Base-by-base conservation (phyloP, 2,113 vertebrate species). In the Miniopterus natalensis region DNA sequence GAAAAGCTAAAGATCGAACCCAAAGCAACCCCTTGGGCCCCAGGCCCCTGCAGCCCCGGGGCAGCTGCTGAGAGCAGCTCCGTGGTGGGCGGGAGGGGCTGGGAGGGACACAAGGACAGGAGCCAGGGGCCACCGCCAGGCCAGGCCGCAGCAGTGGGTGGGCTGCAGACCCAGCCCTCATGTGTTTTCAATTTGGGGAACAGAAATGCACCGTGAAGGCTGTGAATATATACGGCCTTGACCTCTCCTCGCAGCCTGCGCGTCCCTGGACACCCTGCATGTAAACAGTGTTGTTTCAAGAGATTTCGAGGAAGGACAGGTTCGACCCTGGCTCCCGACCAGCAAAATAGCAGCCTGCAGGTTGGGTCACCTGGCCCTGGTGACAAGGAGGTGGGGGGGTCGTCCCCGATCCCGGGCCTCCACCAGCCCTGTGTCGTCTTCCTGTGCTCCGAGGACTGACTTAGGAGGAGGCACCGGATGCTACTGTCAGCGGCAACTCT, bases 121-220 rank as follows among this genome's bases (percentile, higher is more conserved):
- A 25, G 65, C 63, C 63, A 11, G 3, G 23, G n/a, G 14, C 21
- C 8, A 1, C 11, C 14, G 51, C 49, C 25, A 18, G 42, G 6
- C 2, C 36, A n/a, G 75, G 29, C 59, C 18, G 0, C 4, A 31
- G 53, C 1, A 0, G 13, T 3, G 40, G 53, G 23, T 17, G 11
- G 42, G 47, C 75, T 31, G 6, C 63, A 17, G 59, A 21, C 1
- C 10, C 40, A 57, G 5, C 5, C 14, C n/a, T 59, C n/a, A 13
- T 36, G 31, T 94, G 21, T 68, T 95, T 81, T 91, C 96, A 57
- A 11, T 68, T 75, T 18, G 0, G 78, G 78, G 36, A 93, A 59
- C 47, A 93, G 14, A 57, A 73, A 70, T 68, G 17, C 3, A 92
- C 87, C 4, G 3, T 5, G 7, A 2, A 92, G 74, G 63, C 59